Conservation (phyloP, 92 coral and sea anemone genomes). For the Virgularia gustaviana region DNA sequence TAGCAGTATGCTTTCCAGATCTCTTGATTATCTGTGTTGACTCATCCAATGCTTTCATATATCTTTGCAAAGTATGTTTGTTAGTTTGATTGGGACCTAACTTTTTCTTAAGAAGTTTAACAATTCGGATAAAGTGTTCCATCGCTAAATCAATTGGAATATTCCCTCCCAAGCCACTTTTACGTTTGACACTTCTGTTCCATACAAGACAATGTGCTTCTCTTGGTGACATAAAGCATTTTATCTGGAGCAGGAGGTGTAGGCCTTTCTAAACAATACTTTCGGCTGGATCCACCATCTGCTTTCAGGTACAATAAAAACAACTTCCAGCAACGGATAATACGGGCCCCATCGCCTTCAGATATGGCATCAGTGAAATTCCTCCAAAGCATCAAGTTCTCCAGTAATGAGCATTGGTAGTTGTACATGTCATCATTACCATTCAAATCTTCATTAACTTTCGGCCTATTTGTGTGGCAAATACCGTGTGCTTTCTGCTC, state of each 20-base stretch:
- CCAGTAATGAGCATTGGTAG: constrained; percentile 13
- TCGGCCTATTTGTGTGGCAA: neutral
- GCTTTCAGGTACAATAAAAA: constrained; percentile 4
- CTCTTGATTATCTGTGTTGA: too few species aligned
- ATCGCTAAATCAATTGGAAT: constrained; percentile 35
- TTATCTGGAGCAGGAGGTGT: constrained; percentile 2
- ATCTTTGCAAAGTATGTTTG: constrained; percentile 14
- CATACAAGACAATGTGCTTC: neutral
- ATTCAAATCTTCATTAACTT: constrained; percentile 1
- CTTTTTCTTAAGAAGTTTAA: constrained; percentile 31
- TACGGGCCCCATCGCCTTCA: constrained; percentile 16
- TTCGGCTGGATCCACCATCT: constrained; percentile 8
- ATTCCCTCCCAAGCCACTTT: constrained; percentile 32
- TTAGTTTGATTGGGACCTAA: constrained; percentile 29
- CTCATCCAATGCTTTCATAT: neutral
- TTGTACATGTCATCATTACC: constrained; percentile 20
- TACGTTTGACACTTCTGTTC: constrained; percentile 20
- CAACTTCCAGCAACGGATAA: constrained; percentile 5
- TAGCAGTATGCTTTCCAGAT: too few species aligned
- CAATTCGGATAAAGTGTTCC: constrained; percentile 35
- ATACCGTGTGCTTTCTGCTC: constrained; percentile 17
- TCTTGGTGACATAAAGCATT: neutral
- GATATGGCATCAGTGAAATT: constrained; percentile 1
- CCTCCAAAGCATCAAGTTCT: constrained; percentile 1
- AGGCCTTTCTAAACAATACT: constrained; percentile 12